Conservation (phyloP, 1,140 invertebrate species). For the Agrilus planipennis region DNA sequence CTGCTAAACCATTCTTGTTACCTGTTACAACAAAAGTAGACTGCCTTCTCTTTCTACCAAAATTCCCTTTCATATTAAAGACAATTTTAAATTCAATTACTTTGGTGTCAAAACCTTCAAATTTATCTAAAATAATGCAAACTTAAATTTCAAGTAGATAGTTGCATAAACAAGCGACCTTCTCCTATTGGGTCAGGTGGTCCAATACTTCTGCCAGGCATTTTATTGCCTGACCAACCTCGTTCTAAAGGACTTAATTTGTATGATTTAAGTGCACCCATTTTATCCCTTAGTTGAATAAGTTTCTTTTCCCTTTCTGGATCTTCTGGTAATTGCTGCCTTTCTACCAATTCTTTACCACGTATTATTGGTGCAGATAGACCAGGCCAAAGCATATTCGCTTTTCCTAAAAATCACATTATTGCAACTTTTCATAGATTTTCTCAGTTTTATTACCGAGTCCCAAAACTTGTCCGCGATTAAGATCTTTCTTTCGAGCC, state of each 20-base stretch:
- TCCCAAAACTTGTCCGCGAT: constrained; percentile 83
- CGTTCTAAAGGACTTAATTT: constrained; percentile 69
- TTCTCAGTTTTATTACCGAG: constrained; percentile 42
- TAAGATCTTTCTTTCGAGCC: constrained; percentile 73
- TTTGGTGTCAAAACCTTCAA: constrained; percentile 79
- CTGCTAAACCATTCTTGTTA: constrained; percentile 78
- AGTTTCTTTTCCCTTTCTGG: constrained; percentile 58
- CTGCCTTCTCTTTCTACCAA: constrained; percentile 60
- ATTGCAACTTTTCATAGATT: constrained; percentile 2
- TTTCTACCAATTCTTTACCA: constrained; percentile 61
- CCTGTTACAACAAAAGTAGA: constrained; percentile 72
- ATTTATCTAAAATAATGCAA: constrained; percentile 52
- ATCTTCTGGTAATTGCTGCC: constrained; percentile 57
- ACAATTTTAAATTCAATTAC: constrained; percentile 74
- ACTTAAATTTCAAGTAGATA: constrained; percentile 3
- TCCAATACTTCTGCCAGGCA: constrained; percentile 76
- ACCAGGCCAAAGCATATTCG: constrained; percentile 85
- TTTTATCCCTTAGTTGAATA: constrained; percentile 56
- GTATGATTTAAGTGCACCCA: constrained; percentile 45
- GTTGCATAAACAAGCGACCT: constrained; percentile 35
- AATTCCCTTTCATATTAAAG: constrained; percentile 71
- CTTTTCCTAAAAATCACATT: constrained; percentile 41
- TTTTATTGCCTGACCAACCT: constrained; percentile 75
- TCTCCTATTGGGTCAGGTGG: constrained; percentile 73
- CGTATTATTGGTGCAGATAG: constrained; percentile 70